Percentiles rank a stretch among this genome's conserved stretches.
Evolutionary conservation across 1,140 invertebrate species (phyloP).

Genomic region (Theocolax elegans): DNA sequence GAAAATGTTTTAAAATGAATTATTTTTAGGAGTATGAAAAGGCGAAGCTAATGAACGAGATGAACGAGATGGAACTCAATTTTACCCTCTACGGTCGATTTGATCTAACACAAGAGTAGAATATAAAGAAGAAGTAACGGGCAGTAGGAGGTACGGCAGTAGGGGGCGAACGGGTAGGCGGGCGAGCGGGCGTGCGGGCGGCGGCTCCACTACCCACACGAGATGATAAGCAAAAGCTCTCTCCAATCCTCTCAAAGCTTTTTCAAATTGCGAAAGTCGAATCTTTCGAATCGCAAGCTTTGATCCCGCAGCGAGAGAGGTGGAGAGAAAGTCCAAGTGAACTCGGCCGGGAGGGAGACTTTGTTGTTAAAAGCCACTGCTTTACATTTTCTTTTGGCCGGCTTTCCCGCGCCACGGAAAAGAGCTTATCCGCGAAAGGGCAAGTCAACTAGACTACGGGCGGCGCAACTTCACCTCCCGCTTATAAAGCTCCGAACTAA

Average conservation of each 20-base stretch:
- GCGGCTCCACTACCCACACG: conserved; percentile 8
- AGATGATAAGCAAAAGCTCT: conserved; percentile 43
- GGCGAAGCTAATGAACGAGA: conserved; percentile 34
- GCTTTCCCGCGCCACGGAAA: conserved; percentile 12
- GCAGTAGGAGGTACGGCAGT: background rate
- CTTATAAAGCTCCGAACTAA: no score
- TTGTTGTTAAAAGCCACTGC: conserved; percentile 40
- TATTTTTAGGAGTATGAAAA: conserved; percentile 29
- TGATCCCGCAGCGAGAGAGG: conserved; percentile 22
- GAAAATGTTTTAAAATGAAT: no score
- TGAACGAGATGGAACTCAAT: conserved; percentile 34
- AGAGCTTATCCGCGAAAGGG: conserved; percentile 29
- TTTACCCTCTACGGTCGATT: conserved; percentile 46
- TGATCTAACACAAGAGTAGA: background rate
- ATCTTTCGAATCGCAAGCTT: conserved; percentile 38
- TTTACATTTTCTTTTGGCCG: conserved; percentile 37
- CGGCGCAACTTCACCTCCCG: no score
- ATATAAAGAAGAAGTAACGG: no score
- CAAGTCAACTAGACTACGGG: background rate
- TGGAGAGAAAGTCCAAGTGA: conserved; percentile 11
- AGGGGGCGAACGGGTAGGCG: background rate
- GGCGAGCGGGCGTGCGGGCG: no score
- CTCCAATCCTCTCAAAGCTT: conserved; percentile 41
- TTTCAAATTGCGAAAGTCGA: conserved; percentile 43
- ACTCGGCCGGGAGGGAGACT: conserved; percentile 24